Base-by-base conservation (phyloP, 2,888 invertebrate species). In the Chelonus formosanus region DNA sequence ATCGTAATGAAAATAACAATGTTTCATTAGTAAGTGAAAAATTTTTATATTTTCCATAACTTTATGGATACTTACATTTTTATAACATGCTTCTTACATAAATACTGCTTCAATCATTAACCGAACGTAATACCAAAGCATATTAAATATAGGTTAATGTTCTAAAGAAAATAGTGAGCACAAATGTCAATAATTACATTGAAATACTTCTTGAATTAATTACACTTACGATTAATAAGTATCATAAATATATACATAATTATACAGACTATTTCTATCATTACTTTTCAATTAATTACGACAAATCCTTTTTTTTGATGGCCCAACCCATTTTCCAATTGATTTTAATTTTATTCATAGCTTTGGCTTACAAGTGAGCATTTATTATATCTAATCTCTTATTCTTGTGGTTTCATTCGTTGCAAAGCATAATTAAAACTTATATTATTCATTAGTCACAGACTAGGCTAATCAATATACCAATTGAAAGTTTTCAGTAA, bases 111-210 rank as follows among this genome's bases (percentile, higher is more conserved):
- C 40, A 40, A 40, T 40, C 40, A 40, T 40, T 40, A 40, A 40
- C 40, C 40, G 6, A 65, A 69, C 74, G 62, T 74, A 73, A 73
- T 78, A 77, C 73, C 74, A 78, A 78, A 78, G 78, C 76, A 68
- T 78, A 78, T 76, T 77, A 73, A 77, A 74, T 74, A 73, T 72
- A 78, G 73, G 71, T 72, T 47, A 32, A 45, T 58, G 67, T 36
- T 10, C 53, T 62, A 44, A 45, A 63, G 53, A 40, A 55, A 55
- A 44, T 58, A 35, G 59, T 65, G 58, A 65, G 64, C 64, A 65
- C 44, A 53, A 32, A 53, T 59, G 32, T 61, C 44, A 45, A 58
- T 59, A 62, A 53, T 57, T 43, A 64, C 57, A 57, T 56, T 50
- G 43, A 50, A 57, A 20, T 20, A 20, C 20, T 52, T 32, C 45